Evolutionary conservation across 1,140 invertebrate species (phyloP), one percentile per base, ranked within the genome.

Genomic region (Diplogasteroides magnus): DNA sequence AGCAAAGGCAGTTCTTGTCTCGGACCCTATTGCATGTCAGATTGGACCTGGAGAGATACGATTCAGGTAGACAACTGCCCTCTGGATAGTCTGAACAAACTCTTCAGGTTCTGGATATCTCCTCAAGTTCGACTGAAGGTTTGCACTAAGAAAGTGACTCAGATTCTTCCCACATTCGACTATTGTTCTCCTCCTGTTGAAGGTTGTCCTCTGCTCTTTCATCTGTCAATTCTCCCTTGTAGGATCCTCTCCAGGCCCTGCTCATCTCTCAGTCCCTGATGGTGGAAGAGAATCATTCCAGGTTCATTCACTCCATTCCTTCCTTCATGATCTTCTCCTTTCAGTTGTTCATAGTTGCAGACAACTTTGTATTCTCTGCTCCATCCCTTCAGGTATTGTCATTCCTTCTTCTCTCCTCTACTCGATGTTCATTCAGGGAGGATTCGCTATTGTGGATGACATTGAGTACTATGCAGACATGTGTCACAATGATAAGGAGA

Each of bases 381-480:
- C 73, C 68, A 2, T 77, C 72, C 32, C 58, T 82, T 15, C 71
- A 48, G 37, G 37, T 48, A 19, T 11, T 11, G 37, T 48, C 19
- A 19, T 11, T 48, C 37, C 19, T 48, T 48, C 6, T 11, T 48
- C 37, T 48, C 37, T 48, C 6, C 6, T 48, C 37, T 48, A n/a
- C n/a, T n/a, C n/a, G n/a, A 11, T 48, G 37, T 11, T 48, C 37
- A 11, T 48, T 48, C 37, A 76, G 68, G 80, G 80, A 13, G 80
- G 80, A 11, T 81, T 82, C 59, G 80, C 80, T 3, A 82, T 82
- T 57, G 71, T 82, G 37, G 80, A 82, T 62, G 68, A 69, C 26
- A 67, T 82, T 23, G 81, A 82, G 74, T 82, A 83, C 64, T 76
- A 72, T 64, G 80, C 76, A 60, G 74, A 76, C 37, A 78, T 82